A percentile compares a stretch with the other conserved stretches of the same genome.
Conservation (phyloP, 2,888 invertebrate species). For the Hymenopus coronatus region DNA sequence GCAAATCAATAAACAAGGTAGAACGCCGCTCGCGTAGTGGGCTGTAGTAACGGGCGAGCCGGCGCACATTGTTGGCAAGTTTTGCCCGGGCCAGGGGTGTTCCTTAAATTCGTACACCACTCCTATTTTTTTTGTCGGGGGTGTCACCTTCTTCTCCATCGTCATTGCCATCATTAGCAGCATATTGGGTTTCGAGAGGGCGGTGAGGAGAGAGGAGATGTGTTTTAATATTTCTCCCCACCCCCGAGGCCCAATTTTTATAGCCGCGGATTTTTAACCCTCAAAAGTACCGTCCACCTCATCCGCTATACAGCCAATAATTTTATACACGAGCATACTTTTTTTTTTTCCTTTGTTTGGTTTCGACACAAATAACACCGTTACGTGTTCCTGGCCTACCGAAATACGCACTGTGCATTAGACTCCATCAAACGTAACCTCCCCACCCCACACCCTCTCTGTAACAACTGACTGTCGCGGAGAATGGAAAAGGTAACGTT, state of each 20-base stretch:
- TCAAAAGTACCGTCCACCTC: not conserved
- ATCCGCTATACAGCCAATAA: not conserved
- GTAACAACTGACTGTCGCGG: not conserved
- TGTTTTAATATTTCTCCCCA: not conserved
- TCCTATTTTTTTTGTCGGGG: not conserved
- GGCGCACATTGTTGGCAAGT: conserved; percentile 15
- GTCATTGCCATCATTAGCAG: not conserved
- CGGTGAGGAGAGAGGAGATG: not conserved
- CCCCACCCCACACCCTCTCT: not conserved
- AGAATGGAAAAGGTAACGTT: not conserved
- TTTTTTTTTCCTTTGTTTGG: not conserved
- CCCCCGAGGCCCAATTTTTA: not conserved
- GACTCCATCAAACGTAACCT: not conserved
- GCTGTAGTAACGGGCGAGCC: conserved; percentile 2
- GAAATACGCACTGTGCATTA: conserved; percentile 4
- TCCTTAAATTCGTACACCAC: not conserved
- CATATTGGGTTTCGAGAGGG: not conserved
- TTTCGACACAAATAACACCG: not conserved
- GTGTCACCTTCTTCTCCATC: not conserved
- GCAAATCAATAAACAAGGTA: conserved; percentile 27
- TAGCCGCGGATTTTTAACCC: not conserved
- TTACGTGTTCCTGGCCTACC: not conserved
- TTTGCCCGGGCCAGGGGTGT: conserved; percentile 17
- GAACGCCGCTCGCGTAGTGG: not conserved
- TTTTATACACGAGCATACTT: not conserved